Percentiles rank a stretch among this genome's conserved stretches.
phyloP scores from a whole-genome alignment of 2,113 vertebrate species.

The Rhadina sibilatrix region DNA sequence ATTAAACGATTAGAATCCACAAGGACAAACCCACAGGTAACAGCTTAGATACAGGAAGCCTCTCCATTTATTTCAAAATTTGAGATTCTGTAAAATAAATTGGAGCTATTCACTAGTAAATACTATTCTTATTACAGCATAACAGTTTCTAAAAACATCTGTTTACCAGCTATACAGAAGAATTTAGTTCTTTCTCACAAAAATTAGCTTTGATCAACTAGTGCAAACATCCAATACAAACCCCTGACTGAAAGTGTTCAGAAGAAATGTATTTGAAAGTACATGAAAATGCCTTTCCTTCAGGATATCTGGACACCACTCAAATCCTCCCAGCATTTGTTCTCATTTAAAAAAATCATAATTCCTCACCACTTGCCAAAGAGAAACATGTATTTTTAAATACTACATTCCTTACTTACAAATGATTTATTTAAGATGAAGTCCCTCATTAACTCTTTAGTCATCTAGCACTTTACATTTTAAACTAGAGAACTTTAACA shows the following conservation, averaged over 20 bases:
- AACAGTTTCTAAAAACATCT: constrained; percentile 31
- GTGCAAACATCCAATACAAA: constrained; percentile 45
- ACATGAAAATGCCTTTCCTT: constrained; percentile 6
- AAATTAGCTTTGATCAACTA: constrained; percentile 37
- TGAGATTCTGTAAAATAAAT: constrained; percentile 54
- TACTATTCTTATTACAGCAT: constrained; percentile 18
- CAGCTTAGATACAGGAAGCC: constrained; percentile 30
- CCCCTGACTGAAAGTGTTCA: constrained; percentile 14
- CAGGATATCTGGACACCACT: background rate
- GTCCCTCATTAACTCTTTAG: background rate
- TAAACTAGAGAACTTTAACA: background rate
- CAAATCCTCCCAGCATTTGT: constrained; percentile 3
- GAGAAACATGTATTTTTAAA: background rate
- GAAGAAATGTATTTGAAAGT: constrained; percentile 19
- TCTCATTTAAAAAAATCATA: background rate
- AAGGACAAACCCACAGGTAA: constrained; percentile 18
- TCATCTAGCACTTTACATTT: background rate
- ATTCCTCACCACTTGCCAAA: background rate
- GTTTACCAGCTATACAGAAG: constrained; percentile 44
- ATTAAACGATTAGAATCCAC: background rate
- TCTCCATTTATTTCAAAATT: constrained; percentile 66
- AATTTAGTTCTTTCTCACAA: constrained; percentile 38
- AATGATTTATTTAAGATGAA: background rate
- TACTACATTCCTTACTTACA: background rate
- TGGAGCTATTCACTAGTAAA: constrained; percentile 43